Conservation (phyloP, 2,797 vertebrate genomes). For the Bovichtus diacanthus region DNA sequence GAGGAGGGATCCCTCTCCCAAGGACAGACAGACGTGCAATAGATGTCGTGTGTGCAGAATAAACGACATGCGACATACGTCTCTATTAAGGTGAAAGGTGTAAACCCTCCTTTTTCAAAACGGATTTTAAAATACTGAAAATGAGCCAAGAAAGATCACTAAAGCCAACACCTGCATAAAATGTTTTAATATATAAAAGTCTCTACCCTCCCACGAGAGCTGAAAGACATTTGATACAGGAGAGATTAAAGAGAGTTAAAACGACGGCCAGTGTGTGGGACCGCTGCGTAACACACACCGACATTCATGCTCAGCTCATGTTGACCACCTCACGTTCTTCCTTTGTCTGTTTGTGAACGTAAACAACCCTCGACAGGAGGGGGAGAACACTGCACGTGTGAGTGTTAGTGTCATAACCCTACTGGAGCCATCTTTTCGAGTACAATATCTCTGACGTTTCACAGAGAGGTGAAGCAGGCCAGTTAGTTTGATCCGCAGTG, state of each 20-base stretch:
- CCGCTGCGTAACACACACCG: background rate
- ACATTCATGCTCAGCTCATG: background rate
- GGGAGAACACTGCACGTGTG: background rate
- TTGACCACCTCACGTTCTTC: background rate
- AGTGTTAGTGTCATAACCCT: background rate
- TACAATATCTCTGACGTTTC: background rate
- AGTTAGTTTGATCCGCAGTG: background rate
- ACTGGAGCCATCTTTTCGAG: background rate
- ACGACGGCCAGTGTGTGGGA: background rate
- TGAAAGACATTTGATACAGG: background rate
- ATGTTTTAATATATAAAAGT: background rate
- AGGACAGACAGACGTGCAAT: too few relatives aligned
- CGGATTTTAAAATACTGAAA: background rate
- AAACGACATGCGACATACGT: too few relatives aligned
- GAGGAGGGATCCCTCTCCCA: too few relatives aligned
- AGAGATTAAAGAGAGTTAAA: background rate
- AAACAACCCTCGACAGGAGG: background rate
- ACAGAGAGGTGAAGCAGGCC: too few relatives aligned
- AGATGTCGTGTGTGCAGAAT: too few relatives aligned
- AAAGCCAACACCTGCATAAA: background rate
- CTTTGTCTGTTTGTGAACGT: background rate
- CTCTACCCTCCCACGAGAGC: background rate
- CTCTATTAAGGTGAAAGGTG: background rate
- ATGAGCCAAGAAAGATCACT: background rate
- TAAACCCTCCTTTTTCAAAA: background rate